A percentile compares a stretch with the other conserved stretches of the same genome.
Conservation (phyloP, 2,797 vertebrate genomes). For the Chaetodon trifasciatus region DNA sequence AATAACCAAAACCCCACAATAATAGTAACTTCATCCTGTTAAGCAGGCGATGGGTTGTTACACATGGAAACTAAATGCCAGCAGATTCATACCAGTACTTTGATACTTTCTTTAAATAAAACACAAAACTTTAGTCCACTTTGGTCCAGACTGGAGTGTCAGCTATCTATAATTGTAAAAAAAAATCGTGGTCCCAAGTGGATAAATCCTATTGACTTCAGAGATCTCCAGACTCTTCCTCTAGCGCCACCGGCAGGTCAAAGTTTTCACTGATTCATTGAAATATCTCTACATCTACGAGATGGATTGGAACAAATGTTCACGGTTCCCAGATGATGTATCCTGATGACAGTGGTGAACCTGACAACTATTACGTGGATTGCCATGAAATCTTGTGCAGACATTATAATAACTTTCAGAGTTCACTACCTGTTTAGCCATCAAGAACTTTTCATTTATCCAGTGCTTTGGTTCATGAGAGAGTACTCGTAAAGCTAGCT, state of each 20-base stretch:
- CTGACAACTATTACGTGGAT: neutral
- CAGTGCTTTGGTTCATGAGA: neutral
- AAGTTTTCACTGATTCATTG: neutral
- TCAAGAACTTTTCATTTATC: too few species aligned
- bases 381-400: too few species aligned
- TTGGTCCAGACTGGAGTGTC: neutral
- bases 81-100: neutral
- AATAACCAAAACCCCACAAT: slow-evolving; percentile 43
- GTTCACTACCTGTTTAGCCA: too few species aligned
- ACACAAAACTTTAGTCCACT: neutral
- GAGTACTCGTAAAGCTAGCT: neutral
- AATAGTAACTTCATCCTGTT: slow-evolving; percentile 36
- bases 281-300: neutral
- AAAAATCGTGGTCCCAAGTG: neutral
- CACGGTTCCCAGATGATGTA: neutral
- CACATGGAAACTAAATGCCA: slow-evolving; percentile 28
- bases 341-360: neutral
- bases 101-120: neutral
- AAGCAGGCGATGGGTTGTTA: slow-evolving; percentile 9
- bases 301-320: neutral
- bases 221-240: neutral
- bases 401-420: neutral
- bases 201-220: neutral
- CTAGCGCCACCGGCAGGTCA: neutral
- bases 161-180: neutral